Evolutionary conservation across 2,113 vertebrate genomes (phyloP), one percentile per base, ranked within the genome.

Genomic region (Coregonus clupeaformis): DNA sequence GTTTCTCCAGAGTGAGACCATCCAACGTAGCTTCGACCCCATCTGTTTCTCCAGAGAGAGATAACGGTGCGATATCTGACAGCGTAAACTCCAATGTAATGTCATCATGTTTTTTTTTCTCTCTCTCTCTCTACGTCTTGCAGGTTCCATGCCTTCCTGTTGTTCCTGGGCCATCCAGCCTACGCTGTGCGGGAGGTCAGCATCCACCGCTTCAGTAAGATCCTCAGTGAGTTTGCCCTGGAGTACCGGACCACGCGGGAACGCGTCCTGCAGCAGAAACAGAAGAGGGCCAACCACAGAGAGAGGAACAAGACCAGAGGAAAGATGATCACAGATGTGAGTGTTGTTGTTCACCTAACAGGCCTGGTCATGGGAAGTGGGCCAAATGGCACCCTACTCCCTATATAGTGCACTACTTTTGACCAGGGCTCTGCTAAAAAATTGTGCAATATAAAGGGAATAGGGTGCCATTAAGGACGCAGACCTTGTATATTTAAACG

Each of bases 251-350:
- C 97, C 36, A 97, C 97, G 25, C 93, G 97, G 80, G 97, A 99
- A 69, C 93, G 97, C 20, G 96, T 98, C 80, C 86, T 99, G 60
- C 97, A 98, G 85, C 97, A 98, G 89, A 98, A 97, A 77, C 97
- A 97, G 93, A 99, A 98, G 85, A 93, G 97, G 80, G 96, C 97
- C 86, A 98, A 94, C 91, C 97, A 98, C 94, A 91, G 97, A n/a
- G 97, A 99, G 88, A 96, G 97, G 85, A 99, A 98, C 88, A 98
- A 98, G 92, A 99, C 97, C 88, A 92, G 97, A 80, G 97, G 97
- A 29, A 99, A 98, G 93, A 96, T 99, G 95, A 99, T 99, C 92
- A 99, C 97, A 57, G 97, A 99, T 82, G 97, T 99, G 94, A 98
- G 97, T 94, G 68, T 20, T 76, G 18, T 20, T 5, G 18, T 55